Base-by-base conservation (phyloP, 2,888 invertebrate genomes). In the Kuschelorhynchus macadamiae region DNA sequence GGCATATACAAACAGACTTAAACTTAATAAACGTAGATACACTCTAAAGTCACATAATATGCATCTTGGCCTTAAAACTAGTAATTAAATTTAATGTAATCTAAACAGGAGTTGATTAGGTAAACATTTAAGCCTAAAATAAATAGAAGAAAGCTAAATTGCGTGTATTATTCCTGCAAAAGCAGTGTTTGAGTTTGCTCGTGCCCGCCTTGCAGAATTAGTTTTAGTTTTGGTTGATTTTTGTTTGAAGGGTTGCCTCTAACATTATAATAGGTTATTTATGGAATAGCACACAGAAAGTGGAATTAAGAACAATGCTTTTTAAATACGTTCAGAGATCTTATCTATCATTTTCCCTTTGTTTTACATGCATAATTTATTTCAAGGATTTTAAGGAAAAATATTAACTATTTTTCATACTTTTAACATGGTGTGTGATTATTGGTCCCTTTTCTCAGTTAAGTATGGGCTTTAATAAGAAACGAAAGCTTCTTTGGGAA, bases 51-150 rank as follows among this genome's bases (percentile, higher is more conserved):
- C 55, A 33, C 71, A 67, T 73, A 74, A 72, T 75, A 72, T 75
- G 73, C 73, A 71, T 74, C 72, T 71, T 71, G 65, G 72, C 71
- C 71, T 72, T 75, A 75, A 75, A 76, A 75, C 75, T 75, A 76
- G 74, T 75, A 74, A 75, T 75, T 76, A 74, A 76, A 75, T 75
- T 76, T 76, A 76, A 76, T 76, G 76, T 74, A 76, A 74, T 76
- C 75, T 69, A 75, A 76, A 76, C 76, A 75, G 55, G 72, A 75
- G 75, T 75, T 75, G 76, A 76, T 76, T 75, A 73, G 75, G 76
- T 74, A 76, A 76, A 76, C 75, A 76, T 63, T 72, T 72, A 71
- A 75, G 72, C 72, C 73, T 49, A 70, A 57, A 70, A 67, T 59
- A 63, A 70, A 70, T 70, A 70, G 66, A 62, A 70, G 67, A 70